Conservation (phyloP, 2,113 vertebrate genomes). For the Epinephelus cyanopodus region DNA sequence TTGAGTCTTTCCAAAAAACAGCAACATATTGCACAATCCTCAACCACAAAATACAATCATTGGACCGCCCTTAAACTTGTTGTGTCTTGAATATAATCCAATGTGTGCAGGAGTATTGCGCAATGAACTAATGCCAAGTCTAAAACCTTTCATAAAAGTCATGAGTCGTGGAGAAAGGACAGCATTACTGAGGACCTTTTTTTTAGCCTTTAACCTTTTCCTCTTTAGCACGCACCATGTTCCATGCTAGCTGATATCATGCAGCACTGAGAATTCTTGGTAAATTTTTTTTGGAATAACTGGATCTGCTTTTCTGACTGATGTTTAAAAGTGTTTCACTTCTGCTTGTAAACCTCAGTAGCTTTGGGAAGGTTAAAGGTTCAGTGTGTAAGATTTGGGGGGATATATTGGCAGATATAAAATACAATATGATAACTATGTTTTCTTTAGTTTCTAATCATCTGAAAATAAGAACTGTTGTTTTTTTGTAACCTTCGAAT, state of each 20-base stretch:
- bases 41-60: neutral
- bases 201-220: no score
- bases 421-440: no score
- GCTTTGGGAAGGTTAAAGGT: neutral
- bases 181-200: no score
- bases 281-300: neutral
- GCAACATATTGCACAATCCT: conserved; percentile 10
- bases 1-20: neutral
- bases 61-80: neutral
- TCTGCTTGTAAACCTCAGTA: neutral
- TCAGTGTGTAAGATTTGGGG: no score
- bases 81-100: neutral
- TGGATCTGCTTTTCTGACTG: neutral
- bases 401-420: no score
- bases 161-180: no score
- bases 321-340: neutral
- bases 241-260: neutral
- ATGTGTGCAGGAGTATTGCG: neutral
- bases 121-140: no score
- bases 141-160: no score
- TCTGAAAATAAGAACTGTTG: no score
- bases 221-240: neutral
- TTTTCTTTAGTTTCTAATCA: no score
- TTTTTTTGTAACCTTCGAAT: no score
- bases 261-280: neutral